Base-by-base conservation (phyloP, 2,888 invertebrate genomes). In the Agonopterix subpropinquella region DNA sequence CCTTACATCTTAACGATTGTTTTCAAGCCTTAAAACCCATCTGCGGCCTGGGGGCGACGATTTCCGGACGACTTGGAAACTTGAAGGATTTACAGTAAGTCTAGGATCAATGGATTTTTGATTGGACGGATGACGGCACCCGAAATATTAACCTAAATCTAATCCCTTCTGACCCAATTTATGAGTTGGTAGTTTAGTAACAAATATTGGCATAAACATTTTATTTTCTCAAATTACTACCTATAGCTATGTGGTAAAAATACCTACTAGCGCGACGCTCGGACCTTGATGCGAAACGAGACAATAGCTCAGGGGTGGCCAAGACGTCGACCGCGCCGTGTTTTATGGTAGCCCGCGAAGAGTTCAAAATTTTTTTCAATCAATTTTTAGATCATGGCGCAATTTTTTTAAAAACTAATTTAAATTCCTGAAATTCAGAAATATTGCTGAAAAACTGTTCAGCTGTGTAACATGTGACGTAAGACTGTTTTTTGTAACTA, bases 21-120 rank as follows among this genome's bases (percentile, higher is more conserved):
- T 78, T 73, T 70, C 70, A 69, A 77, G 75, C 70, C 68, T 77
- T 77, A 71, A 72, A 73, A 73, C 70, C 74, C 75, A 78, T 78
- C 77, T 77, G 78, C 58, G 74, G 76, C 62, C 54, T 51, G 51
- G 51, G 54, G 62, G 64, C 61, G 69, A 66, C 65, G 59, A 61
- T 56, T 69, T 70, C 61, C 58, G 51, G 52, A 48, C 56, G 58
- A 70, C 65, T 69, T 65, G 51, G 51, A 51, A 65, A 69, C 68
- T 67, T 58, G 62, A 61, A 68, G 69, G 67, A 70, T 69, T 62
- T 52, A 57, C 53, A 55, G 62, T 56, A 59, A 64, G 64, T 66
- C 59, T 57, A 53, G 54, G 57, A 64, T 64, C 65, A 73, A 73
- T 68, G 64, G 62, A 58, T 69, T 64, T 64, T 63, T 68, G 67